Evolutionary conservation across 2,113 vertebrate genomes (phyloP).

Genomic region (Phyllostomus hastatus): DNA sequence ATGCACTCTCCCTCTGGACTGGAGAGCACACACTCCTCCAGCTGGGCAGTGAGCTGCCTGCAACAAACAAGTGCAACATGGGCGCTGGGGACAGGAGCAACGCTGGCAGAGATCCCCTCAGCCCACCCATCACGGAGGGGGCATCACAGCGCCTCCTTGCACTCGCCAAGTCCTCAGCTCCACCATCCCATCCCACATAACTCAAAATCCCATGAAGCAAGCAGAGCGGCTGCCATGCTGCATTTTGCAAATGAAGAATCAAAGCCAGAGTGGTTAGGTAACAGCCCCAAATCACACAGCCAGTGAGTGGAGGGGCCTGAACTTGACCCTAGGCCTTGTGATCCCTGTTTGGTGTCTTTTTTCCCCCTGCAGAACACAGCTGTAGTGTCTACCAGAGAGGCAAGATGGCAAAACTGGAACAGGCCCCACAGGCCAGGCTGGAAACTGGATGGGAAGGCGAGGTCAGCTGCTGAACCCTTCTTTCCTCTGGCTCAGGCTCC

Average conservation of each 20-base stretch:
- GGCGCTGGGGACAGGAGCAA: not conserved
- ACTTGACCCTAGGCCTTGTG: not conserved
- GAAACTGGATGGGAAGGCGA: not conserved
- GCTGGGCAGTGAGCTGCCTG: not conserved
- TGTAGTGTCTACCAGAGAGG: not conserved
- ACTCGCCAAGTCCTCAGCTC: not conserved
- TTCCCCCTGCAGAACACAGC: not conserved
- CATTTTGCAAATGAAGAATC: not conserved
- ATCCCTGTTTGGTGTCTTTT: not conserved
- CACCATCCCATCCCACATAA: fast-evolving
- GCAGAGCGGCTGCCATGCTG: not conserved
- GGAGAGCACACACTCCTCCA: not conserved
- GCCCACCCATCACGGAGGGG: not conserved
- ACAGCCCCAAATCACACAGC: not conserved
- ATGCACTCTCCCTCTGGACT: not conserved
- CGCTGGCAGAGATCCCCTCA: not conserved
- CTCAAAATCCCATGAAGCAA: not conserved
- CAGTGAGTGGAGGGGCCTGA: not conserved
- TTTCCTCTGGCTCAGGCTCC: not conserved
- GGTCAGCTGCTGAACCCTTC: not conserved
- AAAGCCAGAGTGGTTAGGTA: not conserved
- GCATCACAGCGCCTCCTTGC: not conserved
- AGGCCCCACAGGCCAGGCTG: not conserved
- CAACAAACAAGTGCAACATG: fast-evolving
- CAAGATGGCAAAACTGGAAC: not conserved